Evolutionary conservation across 2,888 invertebrate species (phyloP).

Genomic region (Harmothoe impar): DNA sequence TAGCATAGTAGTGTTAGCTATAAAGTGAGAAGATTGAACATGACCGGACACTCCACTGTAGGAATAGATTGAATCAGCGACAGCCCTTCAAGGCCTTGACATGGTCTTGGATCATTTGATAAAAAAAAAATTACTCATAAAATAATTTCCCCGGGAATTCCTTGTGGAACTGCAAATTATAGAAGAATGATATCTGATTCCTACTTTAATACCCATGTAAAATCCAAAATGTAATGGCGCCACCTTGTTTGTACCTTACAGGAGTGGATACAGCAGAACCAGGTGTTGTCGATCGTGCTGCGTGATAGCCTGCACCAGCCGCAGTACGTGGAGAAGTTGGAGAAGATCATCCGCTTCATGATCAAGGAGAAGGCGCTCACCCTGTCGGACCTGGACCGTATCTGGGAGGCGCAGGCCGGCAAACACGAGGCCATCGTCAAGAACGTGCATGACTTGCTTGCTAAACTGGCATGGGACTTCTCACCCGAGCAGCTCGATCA

Average conservation of each 20-base stretch:
- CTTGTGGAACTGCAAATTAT: too few species aligned
- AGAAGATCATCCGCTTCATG: constrained; percentile 97
- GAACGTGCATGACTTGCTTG: constrained; percentile 97
- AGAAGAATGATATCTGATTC: too few species aligned
- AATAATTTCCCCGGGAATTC: too few species aligned
- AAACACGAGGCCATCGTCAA: constrained; percentile 99
- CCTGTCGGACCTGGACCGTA: constrained; percentile 94
- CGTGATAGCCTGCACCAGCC: constrained; percentile 98
- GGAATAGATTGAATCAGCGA: too few species aligned
- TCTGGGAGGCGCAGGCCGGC: constrained; percentile 98
- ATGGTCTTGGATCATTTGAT: too few species aligned
- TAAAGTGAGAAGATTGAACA: too few species aligned
- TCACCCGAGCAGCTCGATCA: constrained; percentile 98
- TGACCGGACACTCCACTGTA: too few species aligned
- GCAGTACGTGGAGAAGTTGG: constrained; percentile 96
- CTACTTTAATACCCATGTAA: too few species aligned
- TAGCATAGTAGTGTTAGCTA: too few species aligned
- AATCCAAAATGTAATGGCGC: too few species aligned
- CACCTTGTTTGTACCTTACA: constrained; percentile 78
- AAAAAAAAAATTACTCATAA: too few species aligned
- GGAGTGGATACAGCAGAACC: constrained; percentile 98
- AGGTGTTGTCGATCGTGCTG: constrained; percentile 96
- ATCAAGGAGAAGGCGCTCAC: constrained; percentile 93
- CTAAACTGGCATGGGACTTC: constrained; percentile 99
- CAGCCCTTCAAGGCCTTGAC: too few species aligned